Conservation (phyloP, 2,113 vertebrate species). For the Mellivora capensis region DNA sequence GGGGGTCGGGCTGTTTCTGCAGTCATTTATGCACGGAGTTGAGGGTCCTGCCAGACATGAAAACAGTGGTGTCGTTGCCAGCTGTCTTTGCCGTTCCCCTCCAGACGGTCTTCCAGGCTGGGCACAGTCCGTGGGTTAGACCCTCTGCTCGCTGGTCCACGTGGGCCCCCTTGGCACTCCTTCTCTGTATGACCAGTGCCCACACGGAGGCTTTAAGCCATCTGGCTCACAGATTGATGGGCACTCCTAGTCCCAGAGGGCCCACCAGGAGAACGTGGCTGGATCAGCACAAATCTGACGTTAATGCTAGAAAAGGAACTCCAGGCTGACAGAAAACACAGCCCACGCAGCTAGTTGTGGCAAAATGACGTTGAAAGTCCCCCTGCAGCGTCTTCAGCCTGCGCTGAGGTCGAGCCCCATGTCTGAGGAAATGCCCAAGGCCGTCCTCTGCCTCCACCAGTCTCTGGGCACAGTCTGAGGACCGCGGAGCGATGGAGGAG, state of each 20-base stretch:
- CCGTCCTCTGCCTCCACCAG: background rate
- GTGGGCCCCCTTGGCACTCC: fast-evolving
- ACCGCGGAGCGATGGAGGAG: background rate
- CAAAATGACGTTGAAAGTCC: background rate
- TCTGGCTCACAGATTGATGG: background rate
- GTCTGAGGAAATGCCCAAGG: background rate
- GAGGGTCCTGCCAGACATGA: background rate
- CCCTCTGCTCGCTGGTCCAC: background rate
- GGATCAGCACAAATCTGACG: background rate
- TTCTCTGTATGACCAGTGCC: background rate
- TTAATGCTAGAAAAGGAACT: background rate
- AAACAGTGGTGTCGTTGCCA: background rate
- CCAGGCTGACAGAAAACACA: background rate
- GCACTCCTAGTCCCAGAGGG: background rate
- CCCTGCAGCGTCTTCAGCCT: background rate
- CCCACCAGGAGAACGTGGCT: background rate
- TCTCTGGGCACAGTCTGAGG: background rate
- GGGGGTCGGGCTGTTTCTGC: too few species aligned
- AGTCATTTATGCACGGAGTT: background rate
- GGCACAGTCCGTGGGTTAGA: background rate
- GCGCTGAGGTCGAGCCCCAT: fast-evolving
- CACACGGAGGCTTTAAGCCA: background rate
- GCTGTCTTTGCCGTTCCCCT: background rate
- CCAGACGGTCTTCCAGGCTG: background rate
- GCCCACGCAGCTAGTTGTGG: background rate